Conservation (phyloP, 37 sponge, comb jelly and placozoan genomes). For the Eunapius fragilis region DNA sequence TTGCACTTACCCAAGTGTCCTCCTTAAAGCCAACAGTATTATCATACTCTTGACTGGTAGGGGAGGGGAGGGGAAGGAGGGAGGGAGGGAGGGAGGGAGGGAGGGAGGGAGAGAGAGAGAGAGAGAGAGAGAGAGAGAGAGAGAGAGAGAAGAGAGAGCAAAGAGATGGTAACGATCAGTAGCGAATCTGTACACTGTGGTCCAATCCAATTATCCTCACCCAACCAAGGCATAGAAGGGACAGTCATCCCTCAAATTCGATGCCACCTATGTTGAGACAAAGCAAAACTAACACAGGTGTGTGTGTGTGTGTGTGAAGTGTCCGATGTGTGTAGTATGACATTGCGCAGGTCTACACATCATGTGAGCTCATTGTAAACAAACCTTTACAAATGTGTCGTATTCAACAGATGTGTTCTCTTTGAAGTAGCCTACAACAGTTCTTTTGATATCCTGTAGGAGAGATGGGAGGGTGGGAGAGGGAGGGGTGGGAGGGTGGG, state of each 20-base stretch:
- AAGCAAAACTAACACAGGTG: background rate
- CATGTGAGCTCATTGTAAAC: background rate
- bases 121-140: background rate
- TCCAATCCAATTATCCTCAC: conserved; percentile 40
- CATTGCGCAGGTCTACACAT: background rate
- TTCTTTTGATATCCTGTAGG: conserved; percentile 51
- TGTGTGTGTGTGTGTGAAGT: no score
- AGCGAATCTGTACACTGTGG: no score
- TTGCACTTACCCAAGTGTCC: conserved; percentile 9
- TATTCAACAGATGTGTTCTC: conserved; percentile 28
- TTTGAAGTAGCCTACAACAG: conserved; percentile 67
- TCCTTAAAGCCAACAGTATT: conserved; percentile 33
- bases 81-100: no score
- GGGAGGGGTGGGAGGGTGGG: background rate
- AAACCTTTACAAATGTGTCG: conserved; percentile 36
- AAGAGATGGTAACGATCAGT: background rate
- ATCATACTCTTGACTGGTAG: background rate
- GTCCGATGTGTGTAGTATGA: no score
- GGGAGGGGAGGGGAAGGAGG: background rate
- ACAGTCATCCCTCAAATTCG: conserved; percentile 66
- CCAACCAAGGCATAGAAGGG: conserved; percentile 46
- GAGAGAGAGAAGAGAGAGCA: background rate
- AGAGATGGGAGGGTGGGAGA: background rate
- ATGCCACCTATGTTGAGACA: conserved; percentile 17
- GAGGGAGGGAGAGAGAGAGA: background rate